Evolutionary conservation across 2,888 invertebrate genomes (phyloP), one percentile per base, ranked within the genome.

Genomic region (Apoda limacodes): DNA sequence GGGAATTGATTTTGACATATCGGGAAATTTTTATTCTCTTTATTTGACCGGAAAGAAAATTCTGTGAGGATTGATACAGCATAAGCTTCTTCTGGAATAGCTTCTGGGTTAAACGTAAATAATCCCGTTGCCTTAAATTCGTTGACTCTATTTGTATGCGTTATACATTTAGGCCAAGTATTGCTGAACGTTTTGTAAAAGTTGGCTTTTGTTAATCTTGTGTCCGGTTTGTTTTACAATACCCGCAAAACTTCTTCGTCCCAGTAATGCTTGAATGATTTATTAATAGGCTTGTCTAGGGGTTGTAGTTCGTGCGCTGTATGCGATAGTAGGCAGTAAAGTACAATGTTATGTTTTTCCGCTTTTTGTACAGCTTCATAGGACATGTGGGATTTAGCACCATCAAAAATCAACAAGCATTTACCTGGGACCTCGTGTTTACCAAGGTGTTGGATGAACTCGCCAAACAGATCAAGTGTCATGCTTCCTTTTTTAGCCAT

Each of bases 401-500:
- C 41, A 13, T 40, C 40, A 31, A 40, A 37, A 5, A 37, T 32
- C 1, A 40, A 29, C 2, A 39, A 15, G 26, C 38, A 37, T 28
- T 32, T 36, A n/a, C 39, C 41, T 11, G 27, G 12, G 5, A 27
- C 9, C 27, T 42, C 40, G 17, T 30, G 34, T 22, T 35, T 26
- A 4, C 28, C 34, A 2, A 43, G 22, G 15, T 43, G 34, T 13
- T 42, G 6, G 7, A 37, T 28, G 7, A 32, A 42, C 2, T 27
- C 27, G 3, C 29, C 11, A 23, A 37, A 39, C 3, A 32, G 12
- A 10, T 28, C 25, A 2, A 24, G 32, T 7, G 34, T 40, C 40
- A 45, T 42, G 13, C 34, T 35, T 3, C 42, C 37, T 19, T 45
- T 45, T n/a, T 34, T 28, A 15, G 44, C 30, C 38, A 38, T 39